phyloP scores from a whole-genome alignment of 2,797 vertebrate genomes.

The Erpetoichthys calabaricus region DNA sequence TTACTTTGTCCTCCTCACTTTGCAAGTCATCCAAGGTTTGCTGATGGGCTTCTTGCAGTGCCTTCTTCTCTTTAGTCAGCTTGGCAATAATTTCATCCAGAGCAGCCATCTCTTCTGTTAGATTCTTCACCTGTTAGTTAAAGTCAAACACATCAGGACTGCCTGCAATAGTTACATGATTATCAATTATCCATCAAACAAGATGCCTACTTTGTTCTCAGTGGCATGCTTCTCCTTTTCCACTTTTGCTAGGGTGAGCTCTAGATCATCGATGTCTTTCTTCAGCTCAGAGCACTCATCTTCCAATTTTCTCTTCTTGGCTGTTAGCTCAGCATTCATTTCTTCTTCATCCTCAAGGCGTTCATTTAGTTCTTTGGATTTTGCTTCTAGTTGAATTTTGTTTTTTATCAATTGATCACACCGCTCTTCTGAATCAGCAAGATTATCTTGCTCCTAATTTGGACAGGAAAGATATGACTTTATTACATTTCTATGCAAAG shows the following conservation, averaged over 20 bases:
- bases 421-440: conserved; percentile 38
- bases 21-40: conserved; percentile 77
- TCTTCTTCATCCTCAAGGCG: conserved; percentile 64
- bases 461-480: background rate
- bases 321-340: conserved; percentile 60
- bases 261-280: conserved; percentile 48
- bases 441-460: conserved; percentile 37
- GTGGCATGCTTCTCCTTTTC: conserved; percentile 78
- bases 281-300: conserved; percentile 58
- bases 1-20: conserved; percentile 81
- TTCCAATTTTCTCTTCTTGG: conserved; percentile 65
- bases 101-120: conserved; percentile 70
- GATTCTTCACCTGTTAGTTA: conserved; percentile 61
- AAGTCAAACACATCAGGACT: background rate
- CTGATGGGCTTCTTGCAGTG: conserved; percentile 75
- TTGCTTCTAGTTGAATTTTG: conserved; percentile 67
- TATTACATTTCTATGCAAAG: too few species aligned
- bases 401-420: conserved; percentile 73
- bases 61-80: conserved; percentile 74
- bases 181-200: background rate
- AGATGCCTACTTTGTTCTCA: conserved; percentile 61
- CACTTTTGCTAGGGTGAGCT: conserved; percentile 68
- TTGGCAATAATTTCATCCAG: conserved; percentile 67
- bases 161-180: background rate
- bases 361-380: conserved; percentile 59